Base-by-base conservation (phyloP, 2,797 vertebrate genomes). In the Hypotaenidia philippensis region DNA sequence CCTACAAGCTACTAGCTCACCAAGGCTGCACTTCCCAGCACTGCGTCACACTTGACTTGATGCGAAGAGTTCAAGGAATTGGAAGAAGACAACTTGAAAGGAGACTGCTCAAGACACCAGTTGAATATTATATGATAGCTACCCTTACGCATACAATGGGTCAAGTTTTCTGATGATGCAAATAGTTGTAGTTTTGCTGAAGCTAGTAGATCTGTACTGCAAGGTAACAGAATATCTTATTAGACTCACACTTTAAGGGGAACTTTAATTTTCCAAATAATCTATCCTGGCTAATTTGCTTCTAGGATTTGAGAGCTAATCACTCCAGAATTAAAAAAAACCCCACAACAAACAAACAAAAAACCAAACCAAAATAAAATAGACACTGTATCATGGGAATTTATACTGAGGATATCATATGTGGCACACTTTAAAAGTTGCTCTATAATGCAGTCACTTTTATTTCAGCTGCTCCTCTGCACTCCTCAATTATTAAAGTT, bases 401-500 rank as follows among this genome's bases (percentile, higher is more conserved):
- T 92, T 83, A 70, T n/a, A 21, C 27, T 23, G 56, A 14, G 11
- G 2, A 87, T 57, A 83, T 60, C n/a, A 81, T 50, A 79, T 0
- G 0, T 66, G 56, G 29, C 44, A 83, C 59, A n/a, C 79, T 85
- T 71, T 56, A 85, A 47, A 94, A 85, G 44, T 78, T 88, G 13
- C 29, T 92, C 11, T 40, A 52, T 72, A 89, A 75, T 49, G 45
- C 40, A 92, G 69, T 70, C 5, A 61, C 65, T 91, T 93, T 83
- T 32, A 12, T 87, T 92, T 91, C 63, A 60, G 47, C 66, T 92
- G 26, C 87, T 92, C 41, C 38, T 79, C 90, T 83, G 61, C 65
- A 81, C 53, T 95, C 77, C 69, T 87, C 79, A 65, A 60, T 95
- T 93, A 95, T 97, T 96, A 76, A 96, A 92, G 69, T 90, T 94